Evolutionary conservation across 2,888 invertebrate species (phyloP).

Genomic region (Druceiella hillmani): DNA sequence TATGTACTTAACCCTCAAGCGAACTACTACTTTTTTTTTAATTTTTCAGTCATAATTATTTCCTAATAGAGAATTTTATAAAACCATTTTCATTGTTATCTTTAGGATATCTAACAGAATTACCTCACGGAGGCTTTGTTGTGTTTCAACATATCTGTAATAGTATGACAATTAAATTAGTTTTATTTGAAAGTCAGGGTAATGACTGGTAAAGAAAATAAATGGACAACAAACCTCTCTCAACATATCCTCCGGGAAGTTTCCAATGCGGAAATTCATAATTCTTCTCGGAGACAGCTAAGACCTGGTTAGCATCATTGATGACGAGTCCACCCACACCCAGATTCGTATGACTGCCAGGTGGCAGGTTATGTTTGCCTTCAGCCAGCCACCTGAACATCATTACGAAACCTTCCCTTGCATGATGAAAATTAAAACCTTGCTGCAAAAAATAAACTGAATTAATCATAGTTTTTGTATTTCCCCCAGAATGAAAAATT

Average conservation of each 20-base stretch:
- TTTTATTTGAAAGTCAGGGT: too few relatives aligned
- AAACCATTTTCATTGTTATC: too few relatives aligned
- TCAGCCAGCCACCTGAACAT: slow-evolving; percentile 77
- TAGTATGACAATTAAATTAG: too few relatives aligned
- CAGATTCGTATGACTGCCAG: slow-evolving; percentile 69
- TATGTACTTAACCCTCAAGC: too few relatives aligned
- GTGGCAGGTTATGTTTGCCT: slow-evolving; percentile 61
- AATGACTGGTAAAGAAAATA: too few relatives aligned
- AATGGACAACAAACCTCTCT: slow-evolving; percentile 71
- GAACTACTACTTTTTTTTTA: too few relatives aligned
- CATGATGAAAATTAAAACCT: slow-evolving; percentile 86
- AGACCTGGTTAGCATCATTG: slow-evolving; percentile 67
- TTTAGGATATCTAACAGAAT: too few relatives aligned
- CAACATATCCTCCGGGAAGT: slow-evolving; percentile 87
- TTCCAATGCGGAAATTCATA: slow-evolving; percentile 67
- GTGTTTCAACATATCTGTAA: too few relatives aligned
- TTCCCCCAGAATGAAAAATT: not conserved
- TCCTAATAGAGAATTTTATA: too few relatives aligned
- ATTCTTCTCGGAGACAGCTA: slow-evolving; percentile 76
- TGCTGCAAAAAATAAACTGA: slow-evolving; percentile 46
- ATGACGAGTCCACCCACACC: slow-evolving; percentile 86
- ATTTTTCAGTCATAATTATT: too few relatives aligned
- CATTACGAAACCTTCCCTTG: slow-evolving; percentile 70
- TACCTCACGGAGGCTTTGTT: too few relatives aligned
- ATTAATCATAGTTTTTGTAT: slow-evolving; percentile 6